phyloP scores from a whole-genome alignment of 2,113 vertebrate species.

The Chloebia gouldiae region DNA sequence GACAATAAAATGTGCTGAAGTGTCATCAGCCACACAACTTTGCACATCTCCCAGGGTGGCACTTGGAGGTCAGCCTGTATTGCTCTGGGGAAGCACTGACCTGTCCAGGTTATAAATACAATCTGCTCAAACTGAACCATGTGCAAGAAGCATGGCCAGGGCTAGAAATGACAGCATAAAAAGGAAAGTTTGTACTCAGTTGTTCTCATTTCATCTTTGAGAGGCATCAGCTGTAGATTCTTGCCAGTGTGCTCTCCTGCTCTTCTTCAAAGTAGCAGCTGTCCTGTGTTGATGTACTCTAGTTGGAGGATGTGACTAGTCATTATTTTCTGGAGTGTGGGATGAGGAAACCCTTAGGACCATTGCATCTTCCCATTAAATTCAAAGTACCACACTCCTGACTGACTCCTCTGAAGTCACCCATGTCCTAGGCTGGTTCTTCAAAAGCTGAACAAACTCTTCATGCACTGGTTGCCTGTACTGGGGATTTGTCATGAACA shows the following conservation, averaged over 20 bases:
- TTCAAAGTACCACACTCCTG: background rate
- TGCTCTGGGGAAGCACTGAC: background rate
- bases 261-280: background rate
- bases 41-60: background rate
- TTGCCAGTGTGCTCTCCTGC: background rate
- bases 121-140: background rate
- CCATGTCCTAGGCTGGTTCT: background rate
- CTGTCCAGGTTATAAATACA: background rate
- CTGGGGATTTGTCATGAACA: background rate
- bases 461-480: background rate
- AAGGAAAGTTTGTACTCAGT: background rate
- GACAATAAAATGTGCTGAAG: background rate
- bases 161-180: background rate
- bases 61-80: background rate
- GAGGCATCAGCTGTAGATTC: background rate
- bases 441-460: background rate
- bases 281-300: background rate
- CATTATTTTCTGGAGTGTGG: background rate
- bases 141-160: background rate
- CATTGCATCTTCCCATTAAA: background rate
- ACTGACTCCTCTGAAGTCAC: background rate
- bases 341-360: background rate
- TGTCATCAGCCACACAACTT: background rate
- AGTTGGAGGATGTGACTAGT: background rate
- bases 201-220: background rate